Evolutionary conservation across 2,113 vertebrate species (phyloP).

Genomic region (Dasyprocta punctata): DNA sequence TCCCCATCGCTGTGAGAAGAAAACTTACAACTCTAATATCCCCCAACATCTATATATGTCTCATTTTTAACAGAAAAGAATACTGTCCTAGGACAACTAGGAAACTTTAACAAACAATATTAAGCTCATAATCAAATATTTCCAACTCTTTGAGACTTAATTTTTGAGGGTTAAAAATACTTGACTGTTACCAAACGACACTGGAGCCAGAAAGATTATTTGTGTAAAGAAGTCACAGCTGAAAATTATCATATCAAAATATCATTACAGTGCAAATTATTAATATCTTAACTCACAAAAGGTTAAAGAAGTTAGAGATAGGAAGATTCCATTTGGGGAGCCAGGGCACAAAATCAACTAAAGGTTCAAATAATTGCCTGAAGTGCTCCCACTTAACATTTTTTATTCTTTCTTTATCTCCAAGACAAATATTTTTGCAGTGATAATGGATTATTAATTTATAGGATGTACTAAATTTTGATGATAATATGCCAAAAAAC

Average conservation of each 20-base stretch:
- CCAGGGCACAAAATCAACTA: constrained; percentile 38
- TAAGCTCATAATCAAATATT: constrained; percentile 42
- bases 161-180: constrained; percentile 1
- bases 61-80: neutral
- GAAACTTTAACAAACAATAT: neutral
- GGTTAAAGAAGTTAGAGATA: neutral
- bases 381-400: constrained; percentile 32
- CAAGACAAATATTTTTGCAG: constrained; percentile 59
- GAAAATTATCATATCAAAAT: constrained; percentile 48
- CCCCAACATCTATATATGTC: neutral
- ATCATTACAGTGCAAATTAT: neutral
- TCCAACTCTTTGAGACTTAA: constrained; percentile 49
- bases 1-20: neutral
- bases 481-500: neutral
- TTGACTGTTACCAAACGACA: constrained; percentile 29
- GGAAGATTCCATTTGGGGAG: constrained; percentile 18
- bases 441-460: constrained; percentile 27
- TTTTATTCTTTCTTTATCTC: constrained; percentile 35
- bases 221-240: constrained; percentile 54
- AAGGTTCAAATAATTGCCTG: constrained; percentile 51
- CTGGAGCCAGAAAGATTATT: neutral
- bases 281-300: constrained; percentile 32
- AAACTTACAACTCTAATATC: neutral
- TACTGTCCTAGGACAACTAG: neutral
- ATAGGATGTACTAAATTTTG: constrained; percentile 50